These are phyloP conservation scores for Galaxea fascicularis DNA, from an alignment of 92 coral and sea anemone species.

Conservation along the genomic window DNA sequence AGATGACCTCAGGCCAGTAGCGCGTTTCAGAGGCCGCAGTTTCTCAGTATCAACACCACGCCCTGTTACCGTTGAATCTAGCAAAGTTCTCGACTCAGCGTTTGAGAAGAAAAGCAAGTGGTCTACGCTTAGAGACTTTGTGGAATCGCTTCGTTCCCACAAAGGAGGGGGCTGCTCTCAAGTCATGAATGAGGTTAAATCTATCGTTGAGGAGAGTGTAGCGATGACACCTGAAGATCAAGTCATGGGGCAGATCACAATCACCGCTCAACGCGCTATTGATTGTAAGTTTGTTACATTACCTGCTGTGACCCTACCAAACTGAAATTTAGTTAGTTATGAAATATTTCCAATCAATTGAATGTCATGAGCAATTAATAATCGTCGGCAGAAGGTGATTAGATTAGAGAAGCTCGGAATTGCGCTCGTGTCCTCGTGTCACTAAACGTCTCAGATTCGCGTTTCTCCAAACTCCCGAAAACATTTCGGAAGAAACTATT, in stretches of 20 bases:
- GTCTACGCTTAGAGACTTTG: slow-evolving; percentile 39
- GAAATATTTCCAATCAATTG: no score
- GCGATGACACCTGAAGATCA: slow-evolving; percentile 41
- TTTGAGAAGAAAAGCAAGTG: slow-evolving; percentile 41
- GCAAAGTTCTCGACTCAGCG: background rate
- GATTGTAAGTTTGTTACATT: slow-evolving; percentile 67
- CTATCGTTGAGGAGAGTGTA: slow-evolving; percentile 22
- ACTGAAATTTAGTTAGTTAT: no score
- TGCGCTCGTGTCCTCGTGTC: no score
- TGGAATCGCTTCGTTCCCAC: slow-evolving; percentile 30
- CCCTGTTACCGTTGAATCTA: background rate
- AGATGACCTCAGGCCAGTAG: background rate
- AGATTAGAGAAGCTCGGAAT: no score
- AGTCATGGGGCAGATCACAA: slow-evolving; percentile 56
- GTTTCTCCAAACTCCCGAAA: no score
- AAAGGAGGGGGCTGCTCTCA: slow-evolving; percentile 70
- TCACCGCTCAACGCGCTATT: slow-evolving; percentile 79
- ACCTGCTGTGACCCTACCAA: no score
- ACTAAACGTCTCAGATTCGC: no score
- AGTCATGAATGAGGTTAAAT: slow-evolving; percentile 43
- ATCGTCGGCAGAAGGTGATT: no score
- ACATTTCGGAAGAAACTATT: no score
- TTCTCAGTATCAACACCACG: background rate
- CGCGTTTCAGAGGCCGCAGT: background rate
- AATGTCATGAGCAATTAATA: no score